Conservation (phyloP, 2,797 vertebrate species). For the Eulemur mongoz region DNA sequence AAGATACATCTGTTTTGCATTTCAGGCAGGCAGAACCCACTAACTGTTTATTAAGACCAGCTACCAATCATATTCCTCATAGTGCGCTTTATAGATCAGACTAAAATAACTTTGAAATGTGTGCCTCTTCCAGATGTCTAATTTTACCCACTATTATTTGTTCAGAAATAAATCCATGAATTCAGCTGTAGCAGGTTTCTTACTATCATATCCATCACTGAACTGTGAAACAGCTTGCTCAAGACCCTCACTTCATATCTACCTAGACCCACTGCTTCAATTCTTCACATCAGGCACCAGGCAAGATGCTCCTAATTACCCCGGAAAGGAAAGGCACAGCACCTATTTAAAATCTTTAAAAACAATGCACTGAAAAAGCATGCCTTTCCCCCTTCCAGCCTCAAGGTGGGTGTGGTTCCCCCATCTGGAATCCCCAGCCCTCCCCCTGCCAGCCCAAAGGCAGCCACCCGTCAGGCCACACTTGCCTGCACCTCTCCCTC, state of each 20-base stretch:
- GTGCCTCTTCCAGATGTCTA: conserved; percentile 87
- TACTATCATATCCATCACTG: conserved; percentile 62
- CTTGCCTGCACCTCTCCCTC: rapidly evolving
- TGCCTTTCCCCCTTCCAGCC: background rate
- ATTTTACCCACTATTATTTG: conserved; percentile 87
- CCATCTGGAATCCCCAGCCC: no score
- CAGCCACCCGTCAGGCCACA: background rate
- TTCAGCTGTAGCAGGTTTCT: conserved; percentile 69
- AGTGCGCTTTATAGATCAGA: conserved; percentile 86
- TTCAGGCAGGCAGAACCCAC: conserved; percentile 87
- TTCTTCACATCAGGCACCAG: background rate
- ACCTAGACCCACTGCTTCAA: conserved; percentile 24
- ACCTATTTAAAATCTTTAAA: background rate
- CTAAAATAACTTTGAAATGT: conserved; percentile 87
- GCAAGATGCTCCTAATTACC: background rate
- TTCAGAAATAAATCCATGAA: conserved; percentile 80
- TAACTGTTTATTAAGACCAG: conserved; percentile 90
- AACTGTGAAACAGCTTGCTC: conserved; percentile 74
- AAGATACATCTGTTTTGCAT: conserved; percentile 92
- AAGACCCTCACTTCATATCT: conserved; percentile 53
- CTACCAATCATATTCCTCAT: conserved; percentile 89
- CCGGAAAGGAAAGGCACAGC: background rate
- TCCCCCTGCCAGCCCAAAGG: background rate
- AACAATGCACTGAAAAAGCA: background rate
- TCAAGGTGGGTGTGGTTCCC: background rate